These are phyloP conservation scores for Hippocampus kuda DNA, from an alignment of 2,797 vertebrate species.

Conservation along the genomic window DNA sequence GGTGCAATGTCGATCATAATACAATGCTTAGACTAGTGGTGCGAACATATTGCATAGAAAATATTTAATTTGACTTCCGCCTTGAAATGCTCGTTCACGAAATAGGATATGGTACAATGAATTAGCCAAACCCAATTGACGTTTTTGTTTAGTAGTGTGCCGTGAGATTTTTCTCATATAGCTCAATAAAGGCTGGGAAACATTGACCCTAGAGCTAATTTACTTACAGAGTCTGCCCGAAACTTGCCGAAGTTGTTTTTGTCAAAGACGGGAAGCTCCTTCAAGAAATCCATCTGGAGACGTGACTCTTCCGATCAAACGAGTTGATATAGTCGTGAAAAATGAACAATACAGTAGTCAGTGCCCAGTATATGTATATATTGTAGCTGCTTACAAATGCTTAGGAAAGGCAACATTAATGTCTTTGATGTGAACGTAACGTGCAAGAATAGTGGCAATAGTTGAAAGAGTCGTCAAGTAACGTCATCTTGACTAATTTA, in stretches of 20 bases:
- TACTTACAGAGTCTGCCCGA: conserved; percentile 91
- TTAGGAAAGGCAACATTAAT: not conserved
- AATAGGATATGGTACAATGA: too few species aligned
- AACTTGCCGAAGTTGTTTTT: conserved; percentile 94
- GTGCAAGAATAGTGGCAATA: not conserved
- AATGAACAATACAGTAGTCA: too few species aligned
- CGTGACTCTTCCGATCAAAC: too few species aligned
- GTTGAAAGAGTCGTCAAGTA: not conserved
- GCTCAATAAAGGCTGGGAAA: too few species aligned
- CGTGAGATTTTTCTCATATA: too few species aligned
- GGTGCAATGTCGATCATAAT: too few species aligned
- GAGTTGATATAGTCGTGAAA: too few species aligned
- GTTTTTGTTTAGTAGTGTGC: not conserved
- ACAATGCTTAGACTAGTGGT: too few species aligned
- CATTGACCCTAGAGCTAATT: conserved; percentile 39
- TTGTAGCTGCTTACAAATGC: not conserved
- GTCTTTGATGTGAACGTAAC: not conserved
- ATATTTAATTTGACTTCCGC: too few species aligned
- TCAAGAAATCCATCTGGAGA: conserved; percentile 85
- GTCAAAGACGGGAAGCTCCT: conserved; percentile 92
- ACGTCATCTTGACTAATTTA: not conserved
- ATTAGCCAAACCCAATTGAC: not conserved
- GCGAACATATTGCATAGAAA: too few species aligned
- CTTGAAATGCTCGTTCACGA: too few species aligned
- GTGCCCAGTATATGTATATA: too few species aligned